These are phyloP conservation scores for Archips xylosteana DNA, from an alignment of 2,888 invertebrate species.

Conservation along the genomic window DNA sequence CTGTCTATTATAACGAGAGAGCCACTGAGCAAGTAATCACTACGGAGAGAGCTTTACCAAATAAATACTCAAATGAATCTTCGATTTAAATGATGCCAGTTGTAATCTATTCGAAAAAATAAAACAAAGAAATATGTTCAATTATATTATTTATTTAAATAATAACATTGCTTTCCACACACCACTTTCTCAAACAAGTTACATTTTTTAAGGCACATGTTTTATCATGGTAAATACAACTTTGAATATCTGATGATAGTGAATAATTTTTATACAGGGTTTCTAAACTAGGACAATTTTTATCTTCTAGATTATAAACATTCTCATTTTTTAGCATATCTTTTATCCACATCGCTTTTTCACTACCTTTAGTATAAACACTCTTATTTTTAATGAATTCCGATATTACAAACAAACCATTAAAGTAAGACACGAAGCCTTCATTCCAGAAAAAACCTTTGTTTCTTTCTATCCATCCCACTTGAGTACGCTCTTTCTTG, in stretches of 20 bases:
- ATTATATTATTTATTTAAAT: neutral
- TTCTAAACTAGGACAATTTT: slow-evolving; percentile 5
- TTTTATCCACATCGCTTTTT: slow-evolving; percentile 24
- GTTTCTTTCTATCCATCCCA: too few species aligned
- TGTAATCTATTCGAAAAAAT: too few species aligned
- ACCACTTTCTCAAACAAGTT: slow-evolving; percentile 25
- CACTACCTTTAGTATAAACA: slow-evolving; percentile 13
- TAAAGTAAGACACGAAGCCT: neutral
- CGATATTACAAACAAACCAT: neutral
- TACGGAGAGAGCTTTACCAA: too few species aligned
- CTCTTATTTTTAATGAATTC: slow-evolving; percentile 3
- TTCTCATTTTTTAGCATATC: neutral
- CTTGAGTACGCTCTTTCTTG: slow-evolving; percentile 41
- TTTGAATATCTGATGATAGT: slow-evolving; percentile 4
- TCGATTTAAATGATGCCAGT: too few species aligned
- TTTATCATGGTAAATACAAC: slow-evolving; percentile 23
- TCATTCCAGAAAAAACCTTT: too few species aligned
- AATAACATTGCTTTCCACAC: slow-evolving; percentile 13
- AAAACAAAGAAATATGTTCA: too few species aligned
- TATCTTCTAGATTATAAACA: slow-evolving; percentile 26
- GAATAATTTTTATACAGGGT: neutral
- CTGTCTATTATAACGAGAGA: too few species aligned
- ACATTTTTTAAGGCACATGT: slow-evolving; percentile 29
- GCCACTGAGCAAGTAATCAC: too few species aligned
- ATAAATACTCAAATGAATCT: too few species aligned